These are phyloP conservation scores for Beaufortia kweichowensis DNA, from an alignment of 2,113 vertebrate species.

Conservation along the genomic window DNA sequence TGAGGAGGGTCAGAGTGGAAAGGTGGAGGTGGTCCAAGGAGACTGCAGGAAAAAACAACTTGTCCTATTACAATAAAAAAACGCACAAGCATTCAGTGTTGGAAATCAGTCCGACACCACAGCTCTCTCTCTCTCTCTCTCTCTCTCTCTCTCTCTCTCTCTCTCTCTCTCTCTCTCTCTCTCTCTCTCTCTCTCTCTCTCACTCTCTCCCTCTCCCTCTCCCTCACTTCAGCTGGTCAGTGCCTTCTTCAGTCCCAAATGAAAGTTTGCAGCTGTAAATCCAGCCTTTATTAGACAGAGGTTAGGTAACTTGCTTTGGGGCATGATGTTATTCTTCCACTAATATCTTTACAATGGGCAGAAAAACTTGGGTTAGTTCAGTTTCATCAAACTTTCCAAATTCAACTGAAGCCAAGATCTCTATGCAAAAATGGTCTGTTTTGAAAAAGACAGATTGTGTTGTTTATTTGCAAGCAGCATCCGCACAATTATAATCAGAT, in stretches of 20 bases:
- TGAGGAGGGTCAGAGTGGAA: conserved; percentile 23
- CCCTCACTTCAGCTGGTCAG: conserved; percentile 5
- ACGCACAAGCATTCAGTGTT: conserved; percentile 27
- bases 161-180: too few relatives aligned
- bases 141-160: too few relatives aligned
- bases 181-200: too few relatives aligned
- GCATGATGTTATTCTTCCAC: background rate
- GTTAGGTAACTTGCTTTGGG: conserved; percentile 29
- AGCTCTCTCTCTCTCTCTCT: too few relatives aligned
- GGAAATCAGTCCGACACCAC: conserved; percentile 8
- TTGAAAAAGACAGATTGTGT: background rate
- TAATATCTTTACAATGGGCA: conserved; percentile 17
- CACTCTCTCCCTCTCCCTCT: too few relatives aligned
- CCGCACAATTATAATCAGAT: too few relatives aligned
- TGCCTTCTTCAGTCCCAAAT: conserved; percentile 9
- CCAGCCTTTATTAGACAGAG: conserved; percentile 40
- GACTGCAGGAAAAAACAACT: conserved; percentile 37
- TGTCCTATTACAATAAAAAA: conserved; percentile 51
- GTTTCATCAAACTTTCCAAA: too few relatives aligned
- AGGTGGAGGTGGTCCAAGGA: conserved; percentile 40
- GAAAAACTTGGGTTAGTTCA: background rate
- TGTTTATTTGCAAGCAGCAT: too few relatives aligned
- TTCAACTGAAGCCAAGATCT: background rate
- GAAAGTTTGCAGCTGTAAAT: conserved; percentile 37
- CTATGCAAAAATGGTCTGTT: background rate